Evolutionary conservation across 2,888 invertebrate genomes (phyloP).

Genomic region (Drosophila borborema): DNA sequence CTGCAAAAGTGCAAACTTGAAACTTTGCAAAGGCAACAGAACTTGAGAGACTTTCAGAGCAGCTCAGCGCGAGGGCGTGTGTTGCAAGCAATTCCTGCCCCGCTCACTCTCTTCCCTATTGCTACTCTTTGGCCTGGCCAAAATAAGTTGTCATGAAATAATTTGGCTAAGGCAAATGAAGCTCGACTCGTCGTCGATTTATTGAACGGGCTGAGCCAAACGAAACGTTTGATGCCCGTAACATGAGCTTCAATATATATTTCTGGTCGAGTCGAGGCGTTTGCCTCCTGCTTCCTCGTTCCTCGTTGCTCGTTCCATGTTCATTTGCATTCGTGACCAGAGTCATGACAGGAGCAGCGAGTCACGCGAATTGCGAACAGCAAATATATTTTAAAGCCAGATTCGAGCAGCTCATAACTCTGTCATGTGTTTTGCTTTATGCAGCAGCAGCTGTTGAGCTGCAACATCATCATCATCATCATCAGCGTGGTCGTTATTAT

Average conservation of each 20-base stretch:
- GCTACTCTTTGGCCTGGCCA: not conserved
- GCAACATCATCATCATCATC: slow-evolving; percentile 22
- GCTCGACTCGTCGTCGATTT: slow-evolving; percentile 38
- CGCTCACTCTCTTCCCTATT: not conserved
- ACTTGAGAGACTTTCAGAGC: not conserved
- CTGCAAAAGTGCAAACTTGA: slow-evolving; percentile 34
- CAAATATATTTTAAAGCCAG: slow-evolving; percentile 32
- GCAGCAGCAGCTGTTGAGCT: slow-evolving; percentile 17
- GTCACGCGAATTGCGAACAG: slow-evolving; percentile 66
- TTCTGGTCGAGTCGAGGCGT: slow-evolving; percentile 2
- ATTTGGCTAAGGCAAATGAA: slow-evolving; percentile 38
- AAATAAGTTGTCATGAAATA: slow-evolving; percentile 70
- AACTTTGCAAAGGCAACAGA: slow-evolving; percentile 39
- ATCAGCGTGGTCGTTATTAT: slow-evolving; percentile 7
- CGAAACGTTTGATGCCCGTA: slow-evolving; percentile 68
- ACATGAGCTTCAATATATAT: slow-evolving; percentile 68
- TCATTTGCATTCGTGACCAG: slow-evolving; percentile 76
- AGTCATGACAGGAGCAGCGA: slow-evolving; percentile 70
- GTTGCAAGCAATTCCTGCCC: not conserved
- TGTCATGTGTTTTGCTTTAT: slow-evolving; percentile 50
- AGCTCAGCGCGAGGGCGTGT: not conserved
- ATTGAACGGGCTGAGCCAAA: slow-evolving; percentile 36
- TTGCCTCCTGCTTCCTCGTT: slow-evolving; percentile 44
- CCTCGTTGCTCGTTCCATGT: slow-evolving; percentile 48
- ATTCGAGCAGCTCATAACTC: slow-evolving; percentile 46